These are phyloP conservation scores for Xanthostigma xanthostigma DNA, from an alignment of 2,888 invertebrate species.

Conservation along the genomic window DNA sequence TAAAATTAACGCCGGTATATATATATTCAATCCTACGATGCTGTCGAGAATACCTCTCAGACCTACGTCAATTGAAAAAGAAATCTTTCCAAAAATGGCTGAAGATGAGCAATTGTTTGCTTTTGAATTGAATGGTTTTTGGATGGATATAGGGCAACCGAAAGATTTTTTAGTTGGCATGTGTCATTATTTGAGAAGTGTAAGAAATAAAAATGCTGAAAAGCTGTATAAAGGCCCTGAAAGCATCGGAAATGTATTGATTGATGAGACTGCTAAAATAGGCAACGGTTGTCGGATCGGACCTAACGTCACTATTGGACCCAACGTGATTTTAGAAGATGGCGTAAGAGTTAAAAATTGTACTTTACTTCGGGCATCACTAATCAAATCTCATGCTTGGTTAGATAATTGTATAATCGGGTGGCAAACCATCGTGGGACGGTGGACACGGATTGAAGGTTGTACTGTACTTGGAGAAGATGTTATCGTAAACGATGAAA, in stretches of 20 bases:
- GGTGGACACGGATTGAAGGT: slow-evolving; percentile 98
- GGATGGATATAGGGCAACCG: slow-evolving; percentile 99
- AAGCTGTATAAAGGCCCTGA: slow-evolving; percentile 57
- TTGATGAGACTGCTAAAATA: slow-evolving; percentile 84
- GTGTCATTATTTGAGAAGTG: slow-evolving; percentile 78
- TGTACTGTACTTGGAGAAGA: slow-evolving; percentile 96
- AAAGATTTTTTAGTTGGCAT: slow-evolving; percentile 96
- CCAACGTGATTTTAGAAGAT: slow-evolving; percentile 81
- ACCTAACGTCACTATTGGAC: slow-evolving; percentile 96
- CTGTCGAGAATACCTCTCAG: slow-evolving; percentile 78
- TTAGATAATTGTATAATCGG: slow-evolving; percentile 93
- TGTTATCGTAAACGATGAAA: slow-evolving; percentile 95
- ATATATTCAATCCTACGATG: slow-evolving; percentile 87
- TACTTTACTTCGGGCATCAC: slow-evolving; percentile 75
- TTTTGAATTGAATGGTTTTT: slow-evolving; percentile 89
- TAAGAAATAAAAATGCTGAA: slow-evolving; percentile 62
- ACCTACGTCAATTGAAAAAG: slow-evolving; percentile 97
- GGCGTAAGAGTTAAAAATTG: slow-evolving; percentile 91
- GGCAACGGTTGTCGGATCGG: slow-evolving; percentile 92
- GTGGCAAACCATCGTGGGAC: slow-evolving; percentile 87
- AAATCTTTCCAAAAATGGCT: slow-evolving; percentile 94
- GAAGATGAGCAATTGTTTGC: slow-evolving; percentile 73
- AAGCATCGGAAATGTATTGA: slow-evolving; percentile 84
- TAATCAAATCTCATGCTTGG: slow-evolving; percentile 87
- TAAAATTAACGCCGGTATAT: slow-evolving; percentile 98